Evolutionary conservation across 2,113 vertebrate genomes (phyloP).

Genomic region (Calidris pygmaea): DNA sequence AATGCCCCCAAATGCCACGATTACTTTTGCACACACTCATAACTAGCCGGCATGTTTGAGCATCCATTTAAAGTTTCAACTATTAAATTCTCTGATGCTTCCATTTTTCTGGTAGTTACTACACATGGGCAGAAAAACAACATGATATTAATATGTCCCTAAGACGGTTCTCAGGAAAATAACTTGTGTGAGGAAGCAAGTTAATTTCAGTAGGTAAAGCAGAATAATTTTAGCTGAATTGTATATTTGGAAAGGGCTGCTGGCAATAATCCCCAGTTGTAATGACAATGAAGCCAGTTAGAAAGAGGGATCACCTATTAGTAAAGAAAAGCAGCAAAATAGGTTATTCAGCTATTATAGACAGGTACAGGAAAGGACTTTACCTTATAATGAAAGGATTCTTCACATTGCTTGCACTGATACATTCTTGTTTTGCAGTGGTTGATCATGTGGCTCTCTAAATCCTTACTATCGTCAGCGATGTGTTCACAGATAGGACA

Average conservation of each 20-base stretch:
- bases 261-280: neutral
- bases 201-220: neutral
- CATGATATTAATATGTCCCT: rapidly evolving
- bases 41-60: neutral
- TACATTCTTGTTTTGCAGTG: constrained; percentile 93
- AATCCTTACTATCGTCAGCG: constrained; percentile 85
- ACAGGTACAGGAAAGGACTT: neutral
- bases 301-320: neutral
- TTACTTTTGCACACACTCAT: neutral
- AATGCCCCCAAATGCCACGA: neutral
- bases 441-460: constrained; percentile 95
- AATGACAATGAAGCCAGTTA: neutral
- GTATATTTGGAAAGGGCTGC: neutral
- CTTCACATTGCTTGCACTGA: constrained; percentile 88
- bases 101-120: neutral
- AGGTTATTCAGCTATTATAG: neutral
- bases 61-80: neutral
- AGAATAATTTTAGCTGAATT: neutral
- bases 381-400: constrained; percentile 96
- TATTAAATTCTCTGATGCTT: neutral
- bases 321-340: neutral
- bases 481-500: constrained; percentile 97
- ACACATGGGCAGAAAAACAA: neutral
- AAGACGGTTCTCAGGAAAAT: neutral
- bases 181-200: neutral